phyloP scores from a whole-genome alignment of 2,888 invertebrate species.

The Drosophila neonasuta region DNA sequence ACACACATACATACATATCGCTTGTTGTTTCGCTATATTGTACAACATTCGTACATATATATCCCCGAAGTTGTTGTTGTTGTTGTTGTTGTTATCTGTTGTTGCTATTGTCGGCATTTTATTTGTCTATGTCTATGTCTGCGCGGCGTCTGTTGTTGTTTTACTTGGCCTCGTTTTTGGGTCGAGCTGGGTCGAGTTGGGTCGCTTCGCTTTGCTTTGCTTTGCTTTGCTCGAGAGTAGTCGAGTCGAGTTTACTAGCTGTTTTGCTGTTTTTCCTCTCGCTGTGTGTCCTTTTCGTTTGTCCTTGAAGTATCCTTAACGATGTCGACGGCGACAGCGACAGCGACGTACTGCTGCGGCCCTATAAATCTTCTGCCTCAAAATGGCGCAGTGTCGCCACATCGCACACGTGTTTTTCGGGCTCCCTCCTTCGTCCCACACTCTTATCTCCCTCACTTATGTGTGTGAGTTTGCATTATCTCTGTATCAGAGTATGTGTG shows the following conservation, averaged over 20 bases:
- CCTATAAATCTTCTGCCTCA: slow-evolving; percentile 65
- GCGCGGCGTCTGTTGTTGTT: slow-evolving; percentile 41
- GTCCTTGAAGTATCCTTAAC: slow-evolving; percentile 70
- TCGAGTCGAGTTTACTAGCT: slow-evolving; percentile 12
- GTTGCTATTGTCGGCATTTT: slow-evolving; percentile 30
- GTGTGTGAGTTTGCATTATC: slow-evolving; percentile 4
- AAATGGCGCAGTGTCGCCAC: slow-evolving; percentile 65
- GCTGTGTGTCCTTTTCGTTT: slow-evolving; percentile 32
- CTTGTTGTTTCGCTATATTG: slow-evolving; percentile 12
- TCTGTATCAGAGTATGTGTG: slow-evolving; percentile 4
- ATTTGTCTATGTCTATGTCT: slow-evolving; percentile 45
- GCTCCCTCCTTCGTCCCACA: slow-evolving; percentile 3
- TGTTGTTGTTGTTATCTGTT: slow-evolving; percentile 1
- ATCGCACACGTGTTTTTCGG: slow-evolving; percentile 42
- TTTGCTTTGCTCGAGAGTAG: too few species aligned
- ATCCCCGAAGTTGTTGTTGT: slow-evolving; percentile 2
- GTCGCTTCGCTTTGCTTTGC: slow-evolving; percentile 11
- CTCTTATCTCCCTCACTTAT: slow-evolving; percentile 1
- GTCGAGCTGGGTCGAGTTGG: slow-evolving; percentile 41
- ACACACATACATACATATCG: slow-evolving; percentile 1
- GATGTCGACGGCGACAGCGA: slow-evolving; percentile 27
- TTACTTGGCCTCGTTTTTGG: slow-evolving; percentile 46
- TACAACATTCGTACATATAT: neutral
- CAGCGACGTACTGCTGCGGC: slow-evolving; percentile 49
- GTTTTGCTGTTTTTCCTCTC: slow-evolving; percentile 21